A percentile compares a stretch with the other conserved stretches of the same genome.
Conservation (phyloP, 2,888 invertebrate species). For the Apamea crenata region DNA sequence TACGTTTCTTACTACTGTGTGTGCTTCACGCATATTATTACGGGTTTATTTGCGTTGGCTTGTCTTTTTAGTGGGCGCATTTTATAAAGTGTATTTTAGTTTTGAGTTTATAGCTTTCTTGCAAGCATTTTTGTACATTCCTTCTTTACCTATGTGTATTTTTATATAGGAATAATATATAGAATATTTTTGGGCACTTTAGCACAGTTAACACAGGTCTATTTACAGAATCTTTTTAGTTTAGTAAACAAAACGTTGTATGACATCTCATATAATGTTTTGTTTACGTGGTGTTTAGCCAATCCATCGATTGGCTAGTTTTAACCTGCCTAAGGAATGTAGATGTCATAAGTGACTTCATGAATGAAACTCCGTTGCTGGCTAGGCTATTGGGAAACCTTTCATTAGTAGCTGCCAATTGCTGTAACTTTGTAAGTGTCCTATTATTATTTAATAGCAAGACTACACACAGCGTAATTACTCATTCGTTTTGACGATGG, state of each 20-base stretch:
- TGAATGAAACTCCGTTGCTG: neutral
- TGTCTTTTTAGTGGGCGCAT: constrained; percentile 4
- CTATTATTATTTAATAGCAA: constrained; percentile 46
- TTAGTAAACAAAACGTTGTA: neutral
- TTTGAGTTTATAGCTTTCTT: neutral
- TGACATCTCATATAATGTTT: too few species aligned
- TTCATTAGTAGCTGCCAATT: neutral
- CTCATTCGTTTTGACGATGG: constrained; percentile 35
- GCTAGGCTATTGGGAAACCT: neutral
- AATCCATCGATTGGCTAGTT: too few species aligned
- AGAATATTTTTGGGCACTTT: neutral
- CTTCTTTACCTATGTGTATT: neutral
- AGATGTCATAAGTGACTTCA: neutral
- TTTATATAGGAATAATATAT: neutral
- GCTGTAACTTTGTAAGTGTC: constrained; percentile 5
- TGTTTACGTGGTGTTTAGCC: too few species aligned
- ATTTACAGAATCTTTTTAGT: neutral
- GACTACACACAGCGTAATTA: constrained; percentile 27
- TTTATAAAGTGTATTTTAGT: neutral
- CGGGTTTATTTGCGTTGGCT: neutral
- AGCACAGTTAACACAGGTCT: neutral
- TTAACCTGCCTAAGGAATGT: neutral
- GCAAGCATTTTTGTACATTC: neutral
- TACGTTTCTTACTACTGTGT: constrained; percentile 30
- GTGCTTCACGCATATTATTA: constrained; percentile 8